phyloP scores from a whole-genome alignment of 2,113 vertebrate species.

The Microcebus lehilahytsara region DNA sequence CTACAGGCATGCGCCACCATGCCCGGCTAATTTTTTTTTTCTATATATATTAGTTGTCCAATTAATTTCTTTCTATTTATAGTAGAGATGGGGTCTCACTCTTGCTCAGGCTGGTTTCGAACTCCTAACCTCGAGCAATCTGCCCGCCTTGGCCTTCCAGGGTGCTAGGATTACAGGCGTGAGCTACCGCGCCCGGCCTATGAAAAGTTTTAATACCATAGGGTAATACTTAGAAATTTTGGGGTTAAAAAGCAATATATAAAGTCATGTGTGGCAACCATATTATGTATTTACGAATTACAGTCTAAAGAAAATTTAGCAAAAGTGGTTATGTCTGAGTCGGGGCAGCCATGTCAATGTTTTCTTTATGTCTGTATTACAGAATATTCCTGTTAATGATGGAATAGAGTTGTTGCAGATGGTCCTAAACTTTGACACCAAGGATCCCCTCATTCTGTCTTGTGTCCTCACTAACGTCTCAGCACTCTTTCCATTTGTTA shows the following conservation, averaged over 20 bases:
- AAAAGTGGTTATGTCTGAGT: not conserved
- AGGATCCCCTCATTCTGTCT: slow-evolving; percentile 95
- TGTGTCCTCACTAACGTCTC: slow-evolving; percentile 95
- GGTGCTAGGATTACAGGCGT: no score
- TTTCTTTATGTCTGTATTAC: slow-evolving; percentile 12
- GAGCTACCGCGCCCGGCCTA: not conserved
- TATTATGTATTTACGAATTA: not conserved
- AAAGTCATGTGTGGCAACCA: not conserved
- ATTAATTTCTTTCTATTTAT: no score
- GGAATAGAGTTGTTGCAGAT: slow-evolving; percentile 93
- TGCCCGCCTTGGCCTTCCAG: no score
- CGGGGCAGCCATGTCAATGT: not conserved
- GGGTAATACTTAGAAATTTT: not conserved
- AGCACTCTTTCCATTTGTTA: slow-evolving; percentile 93
- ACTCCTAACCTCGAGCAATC: no score
- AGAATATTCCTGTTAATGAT: slow-evolving; percentile 92
- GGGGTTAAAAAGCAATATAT: not conserved
- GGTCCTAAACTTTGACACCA: slow-evolving; percentile 92
- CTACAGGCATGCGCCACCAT: no score
- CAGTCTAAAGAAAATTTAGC: not conserved
- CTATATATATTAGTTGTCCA: no score
- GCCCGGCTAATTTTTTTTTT: no score
- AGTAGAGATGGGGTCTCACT: no score
- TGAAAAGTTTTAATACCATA: not conserved
- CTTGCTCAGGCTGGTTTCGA: no score